phyloP scores from a whole-genome alignment of 2,113 vertebrate species.

The Gracilinanus agilis region DNA sequence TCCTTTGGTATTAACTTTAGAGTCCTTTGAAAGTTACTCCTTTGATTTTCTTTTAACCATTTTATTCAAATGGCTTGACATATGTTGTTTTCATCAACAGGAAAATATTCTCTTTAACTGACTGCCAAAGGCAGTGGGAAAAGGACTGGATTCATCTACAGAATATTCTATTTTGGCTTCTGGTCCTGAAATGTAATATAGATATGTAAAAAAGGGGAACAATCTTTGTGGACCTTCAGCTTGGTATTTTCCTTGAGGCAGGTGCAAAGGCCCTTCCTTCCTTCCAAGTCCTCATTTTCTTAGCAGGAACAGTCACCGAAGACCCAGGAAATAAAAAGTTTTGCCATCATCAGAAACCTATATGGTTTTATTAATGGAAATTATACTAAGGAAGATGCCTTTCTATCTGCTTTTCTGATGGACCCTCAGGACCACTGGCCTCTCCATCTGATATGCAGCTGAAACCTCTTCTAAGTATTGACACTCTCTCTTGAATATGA shows the following conservation, averaged over 20 bases:
- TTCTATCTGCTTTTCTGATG: not conserved
- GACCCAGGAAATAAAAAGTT: not conserved
- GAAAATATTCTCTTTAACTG: not conserved
- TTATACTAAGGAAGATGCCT: not conserved
- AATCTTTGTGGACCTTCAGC: too few species aligned
- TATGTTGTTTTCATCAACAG: not conserved
- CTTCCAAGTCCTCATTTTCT: too few species aligned
- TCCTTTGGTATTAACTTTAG: not conserved
- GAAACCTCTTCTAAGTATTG: not conserved
- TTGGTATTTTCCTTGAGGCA: too few species aligned
- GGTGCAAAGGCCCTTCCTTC: too few species aligned
- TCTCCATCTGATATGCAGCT: not conserved
- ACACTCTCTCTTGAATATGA: not conserved
- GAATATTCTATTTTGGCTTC: not conserved
- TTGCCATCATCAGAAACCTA: not conserved
- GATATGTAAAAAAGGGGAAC: not conserved
- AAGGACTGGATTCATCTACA: too few species aligned
- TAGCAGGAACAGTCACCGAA: too few species aligned
- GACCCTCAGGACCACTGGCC: too few species aligned
- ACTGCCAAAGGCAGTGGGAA: not conserved
- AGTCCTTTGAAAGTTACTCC: not conserved
- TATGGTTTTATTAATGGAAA: not conserved
- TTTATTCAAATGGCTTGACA: not conserved
- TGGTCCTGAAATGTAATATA: not conserved
- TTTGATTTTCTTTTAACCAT: not conserved